Conservation (phyloP, 1,140 invertebrate genomes). For the Aricia agestis region DNA sequence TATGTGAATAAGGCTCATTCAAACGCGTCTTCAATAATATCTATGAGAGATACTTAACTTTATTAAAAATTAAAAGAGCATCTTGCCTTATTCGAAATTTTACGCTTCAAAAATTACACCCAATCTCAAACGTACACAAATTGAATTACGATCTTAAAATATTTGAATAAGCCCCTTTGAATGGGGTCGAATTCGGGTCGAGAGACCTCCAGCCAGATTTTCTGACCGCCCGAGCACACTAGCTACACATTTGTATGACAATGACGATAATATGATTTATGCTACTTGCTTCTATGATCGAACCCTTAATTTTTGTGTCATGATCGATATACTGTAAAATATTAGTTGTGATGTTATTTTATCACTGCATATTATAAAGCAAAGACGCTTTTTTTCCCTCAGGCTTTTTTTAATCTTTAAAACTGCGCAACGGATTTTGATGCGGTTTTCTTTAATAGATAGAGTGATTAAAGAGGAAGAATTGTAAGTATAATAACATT, state of each 20-base stretch:
- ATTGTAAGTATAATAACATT: too few species aligned
- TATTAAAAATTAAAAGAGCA: neutral
- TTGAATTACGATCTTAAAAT: constrained; percentile 20
- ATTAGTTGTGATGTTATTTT: too few species aligned
- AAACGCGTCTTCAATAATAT: neutral
- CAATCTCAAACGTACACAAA: constrained; percentile 15
- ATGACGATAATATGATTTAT: neutral
- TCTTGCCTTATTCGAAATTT: neutral
- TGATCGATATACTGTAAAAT: neutral
- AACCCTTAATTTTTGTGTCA: neutral
- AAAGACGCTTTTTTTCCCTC: too few species aligned
- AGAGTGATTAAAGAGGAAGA: too few species aligned
- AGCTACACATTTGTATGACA: constrained; percentile 2
- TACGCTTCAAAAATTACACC: constrained; percentile 6
- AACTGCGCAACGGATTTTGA: too few species aligned
- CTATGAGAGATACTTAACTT: neutral
- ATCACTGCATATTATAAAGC: too few species aligned
- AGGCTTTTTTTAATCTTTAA: too few species aligned
- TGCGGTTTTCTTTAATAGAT: too few species aligned
- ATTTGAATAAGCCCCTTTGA: constrained; percentile 22
- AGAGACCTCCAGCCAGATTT: constrained; percentile 16
- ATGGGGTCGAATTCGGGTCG: constrained; percentile 15
- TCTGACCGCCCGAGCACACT: constrained; percentile 15
- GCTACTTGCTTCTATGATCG: neutral
- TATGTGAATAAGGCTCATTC: neutral